Evolutionary conservation across 2,888 invertebrate species (phyloP), one percentile per base, ranked within the genome.

Genomic region (Leptinotarsa juncta): DNA sequence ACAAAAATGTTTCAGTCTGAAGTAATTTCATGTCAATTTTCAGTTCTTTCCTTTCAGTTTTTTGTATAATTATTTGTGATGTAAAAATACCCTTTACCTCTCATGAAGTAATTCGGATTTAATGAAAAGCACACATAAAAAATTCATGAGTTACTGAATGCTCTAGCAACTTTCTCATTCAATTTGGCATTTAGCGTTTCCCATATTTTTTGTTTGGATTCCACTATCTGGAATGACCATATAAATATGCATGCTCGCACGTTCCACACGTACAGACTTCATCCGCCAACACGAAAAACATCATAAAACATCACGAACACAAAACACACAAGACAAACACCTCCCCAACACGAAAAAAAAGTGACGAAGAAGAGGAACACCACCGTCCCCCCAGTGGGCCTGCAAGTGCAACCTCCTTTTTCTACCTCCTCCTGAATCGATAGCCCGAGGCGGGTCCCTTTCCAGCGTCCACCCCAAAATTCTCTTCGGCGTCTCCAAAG

Each of bases 381-480:
- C 51, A 65, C 51, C 65, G 70, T 23, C 42, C 68, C 65, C 65
- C 71, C 75, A 49, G 71, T 70, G 70, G 51, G 68, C 65, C 49
- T 73, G 73, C 74, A 71, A 78, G 76, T 76, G 77, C 77, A 74
- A 60, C 78, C 74, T 72, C 70, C 74, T 75, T 74, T 74, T 71
- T 68, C 78, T 71, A 68, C 81, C 82, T 81, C 80, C 80, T 80
- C 80, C 83, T 78, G 84, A 83, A 85, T 85, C 85, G 84, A 85
- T 85, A 84, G 81, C 78, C 80, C 68, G 65, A 76, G 73, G 84
- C 83, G 84, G 86, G 83, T 85, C 85, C 85, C 84, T 84, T 83
- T 82, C 83, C 83, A 82, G 83, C 87, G 86, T 87, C 87, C 86
- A 86, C 85, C 87, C 87, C 86, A 83, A 84, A 85, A 86, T 85